Evolutionary conservation across 2,113 vertebrate species (phyloP).

Genomic region (Falco punctatus): DNA sequence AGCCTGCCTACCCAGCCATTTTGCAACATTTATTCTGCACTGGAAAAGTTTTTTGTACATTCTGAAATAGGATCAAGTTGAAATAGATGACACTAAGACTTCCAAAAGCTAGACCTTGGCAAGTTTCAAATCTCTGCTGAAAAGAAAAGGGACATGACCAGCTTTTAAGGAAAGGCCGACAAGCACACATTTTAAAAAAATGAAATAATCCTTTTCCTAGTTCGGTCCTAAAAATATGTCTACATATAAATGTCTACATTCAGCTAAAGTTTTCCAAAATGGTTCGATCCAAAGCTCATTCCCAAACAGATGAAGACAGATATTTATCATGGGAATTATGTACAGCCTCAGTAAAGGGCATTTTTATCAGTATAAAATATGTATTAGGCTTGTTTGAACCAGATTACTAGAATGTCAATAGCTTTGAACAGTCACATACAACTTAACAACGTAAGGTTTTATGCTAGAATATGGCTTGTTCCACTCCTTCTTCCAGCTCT

Average conservation of each 20-base stretch:
- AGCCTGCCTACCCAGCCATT: background rate
- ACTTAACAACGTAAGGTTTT: background rate
- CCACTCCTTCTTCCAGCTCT: background rate
- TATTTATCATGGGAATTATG: rapidly evolving
- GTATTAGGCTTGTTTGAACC: background rate
- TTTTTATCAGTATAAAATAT: background rate
- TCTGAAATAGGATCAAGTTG: background rate
- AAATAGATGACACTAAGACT: background rate
- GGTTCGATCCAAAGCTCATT: background rate
- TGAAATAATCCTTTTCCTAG: background rate
- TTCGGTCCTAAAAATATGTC: background rate
- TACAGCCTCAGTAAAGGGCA: background rate
- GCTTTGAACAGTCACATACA: background rate
- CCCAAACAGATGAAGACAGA: background rate
- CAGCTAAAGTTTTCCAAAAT: background rate
- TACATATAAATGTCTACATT: background rate
- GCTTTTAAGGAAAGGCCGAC: background rate
- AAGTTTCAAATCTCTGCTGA: background rate
- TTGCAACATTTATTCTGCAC: background rate
- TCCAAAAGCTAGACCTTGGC: background rate
- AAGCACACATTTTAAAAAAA: background rate
- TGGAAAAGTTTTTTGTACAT: background rate
- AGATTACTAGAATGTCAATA: background rate
- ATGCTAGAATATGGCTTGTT: background rate
- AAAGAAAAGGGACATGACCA: background rate